Evolutionary conservation across 1,140 invertebrate species (phyloP).

Genomic region (Drosophila biarmipes): DNA sequence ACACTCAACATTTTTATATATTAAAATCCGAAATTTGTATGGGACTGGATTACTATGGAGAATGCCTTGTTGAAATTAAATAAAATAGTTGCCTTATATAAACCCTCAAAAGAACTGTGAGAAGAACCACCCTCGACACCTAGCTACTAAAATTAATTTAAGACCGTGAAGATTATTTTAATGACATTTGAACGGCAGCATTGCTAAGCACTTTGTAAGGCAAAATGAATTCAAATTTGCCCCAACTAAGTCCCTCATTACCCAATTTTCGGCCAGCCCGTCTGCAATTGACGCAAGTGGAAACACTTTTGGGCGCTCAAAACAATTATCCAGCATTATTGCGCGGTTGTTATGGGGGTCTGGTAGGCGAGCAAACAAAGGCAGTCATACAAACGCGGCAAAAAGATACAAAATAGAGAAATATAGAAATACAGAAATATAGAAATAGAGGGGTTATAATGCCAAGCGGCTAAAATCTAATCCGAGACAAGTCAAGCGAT

Average conservation of each 20-base stretch:
- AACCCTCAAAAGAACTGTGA: neutral
- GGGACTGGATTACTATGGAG: no score
- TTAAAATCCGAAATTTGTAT: no score
- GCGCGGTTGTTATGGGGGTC: constrained; percentile 54
- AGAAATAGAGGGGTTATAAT: constrained; percentile 21
- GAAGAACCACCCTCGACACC: neutral
- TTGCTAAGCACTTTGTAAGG: constrained; percentile 9
- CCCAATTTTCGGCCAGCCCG: constrained; percentile 21
- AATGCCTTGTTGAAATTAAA: no score
- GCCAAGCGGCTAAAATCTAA: constrained; percentile 58
- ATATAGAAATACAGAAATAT: no score
- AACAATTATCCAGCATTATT: constrained; percentile 44
- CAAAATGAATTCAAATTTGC: constrained; percentile 39
- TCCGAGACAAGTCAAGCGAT: constrained; percentile 61
- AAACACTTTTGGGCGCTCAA: constrained; percentile 26
- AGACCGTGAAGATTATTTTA: constrained; percentile 5
- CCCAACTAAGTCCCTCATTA: constrained; percentile 32
- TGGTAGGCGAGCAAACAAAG: constrained; percentile 44
- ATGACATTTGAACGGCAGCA: constrained; percentile 9
- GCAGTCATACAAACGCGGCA: constrained; percentile 11
- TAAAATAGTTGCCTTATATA: neutral
- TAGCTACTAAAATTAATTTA: neutral
- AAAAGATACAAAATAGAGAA: constrained; percentile 1
- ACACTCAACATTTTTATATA: no score
- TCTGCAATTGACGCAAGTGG: constrained; percentile 37